Evolutionary conservation across 2,797 vertebrate species (phyloP).

Genomic region (Alcedo quadribrachys): DNA sequence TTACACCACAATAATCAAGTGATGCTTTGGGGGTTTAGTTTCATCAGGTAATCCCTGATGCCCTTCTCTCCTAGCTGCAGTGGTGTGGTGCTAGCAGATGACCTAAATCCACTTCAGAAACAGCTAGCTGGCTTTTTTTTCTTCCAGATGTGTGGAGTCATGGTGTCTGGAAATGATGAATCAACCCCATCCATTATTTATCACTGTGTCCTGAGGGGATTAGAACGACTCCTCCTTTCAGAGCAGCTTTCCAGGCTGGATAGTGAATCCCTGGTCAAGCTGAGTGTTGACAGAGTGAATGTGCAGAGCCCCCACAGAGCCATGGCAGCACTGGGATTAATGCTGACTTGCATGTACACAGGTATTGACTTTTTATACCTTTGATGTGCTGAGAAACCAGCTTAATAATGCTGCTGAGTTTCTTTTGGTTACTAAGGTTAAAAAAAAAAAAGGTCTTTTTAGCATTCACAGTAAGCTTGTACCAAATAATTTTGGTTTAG

Average conservation of each 20-base stretch:
- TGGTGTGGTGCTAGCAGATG: background rate
- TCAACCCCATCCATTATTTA: conserved; percentile 93
- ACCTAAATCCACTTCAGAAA: background rate
- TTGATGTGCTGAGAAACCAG: background rate
- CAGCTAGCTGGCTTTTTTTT: background rate
- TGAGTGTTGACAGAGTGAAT: conserved; percentile 95
- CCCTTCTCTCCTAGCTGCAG: background rate
- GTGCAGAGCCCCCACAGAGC: conserved; percentile 96
- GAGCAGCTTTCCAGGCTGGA: conserved; percentile 95
- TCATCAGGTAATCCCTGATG: background rate
- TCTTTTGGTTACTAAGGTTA: background rate
- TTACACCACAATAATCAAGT: too few relatives aligned
- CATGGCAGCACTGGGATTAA: conserved; percentile 96
- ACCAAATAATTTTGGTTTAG: conserved; percentile 74
- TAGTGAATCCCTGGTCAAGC: conserved; percentile 92
- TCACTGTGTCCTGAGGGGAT: conserved; percentile 93
- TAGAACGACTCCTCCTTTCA: conserved; percentile 95
- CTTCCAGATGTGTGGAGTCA: conserved; percentile 90
- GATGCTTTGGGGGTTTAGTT: background rate
- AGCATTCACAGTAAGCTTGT: background rate
- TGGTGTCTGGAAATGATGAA: conserved; percentile 95
- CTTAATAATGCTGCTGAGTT: background rate
- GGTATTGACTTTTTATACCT: conserved; percentile 76
- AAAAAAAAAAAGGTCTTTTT: background rate
- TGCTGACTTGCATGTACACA: conserved; percentile 99